Percentiles rank a stretch among this genome's conserved stretches.
Conservation (phyloP, 2,113 vertebrate genomes). For the Antechinus flavipes region DNA sequence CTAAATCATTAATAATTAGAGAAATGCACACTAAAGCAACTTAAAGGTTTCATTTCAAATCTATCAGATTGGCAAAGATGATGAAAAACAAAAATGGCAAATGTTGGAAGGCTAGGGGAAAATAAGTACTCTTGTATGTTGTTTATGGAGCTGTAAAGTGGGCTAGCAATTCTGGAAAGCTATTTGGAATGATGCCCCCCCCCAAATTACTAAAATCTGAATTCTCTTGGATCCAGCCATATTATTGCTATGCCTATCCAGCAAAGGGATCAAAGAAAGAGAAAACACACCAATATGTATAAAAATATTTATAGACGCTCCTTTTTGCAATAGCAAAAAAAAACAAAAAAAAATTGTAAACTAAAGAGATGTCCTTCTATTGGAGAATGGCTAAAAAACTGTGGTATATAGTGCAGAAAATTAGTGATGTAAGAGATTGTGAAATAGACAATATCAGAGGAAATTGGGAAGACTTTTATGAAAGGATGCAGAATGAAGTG, state of each 20-base stretch:
- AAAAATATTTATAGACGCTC: background rate
- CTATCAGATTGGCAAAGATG: background rate
- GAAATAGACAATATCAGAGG: background rate
- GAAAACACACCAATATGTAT: background rate
- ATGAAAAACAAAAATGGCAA: background rate
- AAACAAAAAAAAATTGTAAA: background rate
- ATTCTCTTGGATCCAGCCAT: background rate
- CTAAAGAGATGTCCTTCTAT: background rate
- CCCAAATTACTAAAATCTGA: background rate
- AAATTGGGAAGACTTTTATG: background rate
- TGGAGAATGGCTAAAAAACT: background rate
- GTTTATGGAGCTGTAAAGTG: background rate
- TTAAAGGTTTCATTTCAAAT: background rate
- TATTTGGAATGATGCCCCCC: background rate
- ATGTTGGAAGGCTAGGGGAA: background rate
- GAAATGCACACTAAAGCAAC: background rate
- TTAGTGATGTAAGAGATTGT: background rate
- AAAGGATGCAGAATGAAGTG: background rate
- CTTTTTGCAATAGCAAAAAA: background rate
- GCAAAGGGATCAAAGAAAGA: background rate
- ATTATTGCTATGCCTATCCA: background rate
- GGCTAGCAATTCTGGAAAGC: background rate
- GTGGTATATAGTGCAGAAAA: background rate
- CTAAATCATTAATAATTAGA: background rate
- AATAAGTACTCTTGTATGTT: background rate